A percentile compares a stretch with the other conserved stretches of the same genome.
These are phyloP conservation scores for Polydesmus complanatus DNA, from an alignment of 2,888 invertebrate species.

Conservation along the genomic window DNA sequence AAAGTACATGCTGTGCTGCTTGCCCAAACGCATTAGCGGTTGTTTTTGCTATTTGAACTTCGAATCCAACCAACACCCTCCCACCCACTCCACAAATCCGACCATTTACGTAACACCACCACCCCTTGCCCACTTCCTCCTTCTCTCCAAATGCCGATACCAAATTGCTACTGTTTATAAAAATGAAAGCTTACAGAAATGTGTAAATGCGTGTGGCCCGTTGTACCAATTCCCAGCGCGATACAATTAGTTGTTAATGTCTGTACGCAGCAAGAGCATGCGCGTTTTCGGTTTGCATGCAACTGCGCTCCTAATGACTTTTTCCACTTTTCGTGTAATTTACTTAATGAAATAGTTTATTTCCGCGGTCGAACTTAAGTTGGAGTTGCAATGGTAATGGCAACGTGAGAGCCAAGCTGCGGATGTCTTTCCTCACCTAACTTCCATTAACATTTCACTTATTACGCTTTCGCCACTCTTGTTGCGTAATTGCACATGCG, in stretches of 20 bases:
- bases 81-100: background rate
- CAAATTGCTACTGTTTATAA: no score
- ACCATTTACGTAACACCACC: background rate
- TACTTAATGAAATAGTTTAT: slow-evolving; percentile 4
- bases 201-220: no score
- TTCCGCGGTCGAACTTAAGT: background rate
- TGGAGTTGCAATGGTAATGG: no score
- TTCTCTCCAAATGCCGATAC: no score
- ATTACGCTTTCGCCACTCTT: no score
- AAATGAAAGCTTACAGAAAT: no score
- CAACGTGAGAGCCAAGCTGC: background rate
- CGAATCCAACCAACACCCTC: background rate
- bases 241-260: background rate
- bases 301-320: background rate
- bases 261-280: background rate
- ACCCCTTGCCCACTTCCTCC: background rate
- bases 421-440: no score
- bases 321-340: slow-evolving; percentile 2
- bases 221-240: no score
- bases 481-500: background rate
- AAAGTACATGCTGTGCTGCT: no score
- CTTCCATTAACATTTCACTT: no score
- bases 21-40: background rate
- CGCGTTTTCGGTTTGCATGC: background rate
- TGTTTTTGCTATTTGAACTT: background rate